Conservation (phyloP, 1,140 invertebrate species). For the Bombus sibiricus region DNA sequence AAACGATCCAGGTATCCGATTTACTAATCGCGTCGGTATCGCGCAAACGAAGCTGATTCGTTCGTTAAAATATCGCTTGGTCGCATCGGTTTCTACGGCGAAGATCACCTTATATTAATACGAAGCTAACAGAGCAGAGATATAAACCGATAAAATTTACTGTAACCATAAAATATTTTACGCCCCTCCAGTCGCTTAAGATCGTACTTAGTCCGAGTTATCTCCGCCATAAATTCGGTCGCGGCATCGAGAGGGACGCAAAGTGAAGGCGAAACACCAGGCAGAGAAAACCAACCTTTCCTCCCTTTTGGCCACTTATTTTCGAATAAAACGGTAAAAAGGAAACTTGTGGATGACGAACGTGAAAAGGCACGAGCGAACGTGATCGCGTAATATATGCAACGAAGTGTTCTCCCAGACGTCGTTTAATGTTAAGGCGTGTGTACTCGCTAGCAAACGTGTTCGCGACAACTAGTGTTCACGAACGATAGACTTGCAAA, state of each 20-base stretch:
- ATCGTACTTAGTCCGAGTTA: conserved; percentile 35
- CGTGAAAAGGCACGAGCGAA: not conserved
- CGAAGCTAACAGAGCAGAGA: conserved; percentile 16
- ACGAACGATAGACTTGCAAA: too few relatives aligned
- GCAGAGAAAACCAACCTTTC: not conserved
- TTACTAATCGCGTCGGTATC: conserved; percentile 43
- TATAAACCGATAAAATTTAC: conserved; percentile 51
- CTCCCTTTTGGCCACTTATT: too few relatives aligned
- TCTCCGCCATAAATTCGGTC: conserved; percentile 10
- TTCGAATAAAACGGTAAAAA: not conserved
- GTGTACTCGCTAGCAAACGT: not conserved
- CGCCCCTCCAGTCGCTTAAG: conserved; percentile 35
- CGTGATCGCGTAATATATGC: not conserved
- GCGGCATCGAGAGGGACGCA: not conserved
- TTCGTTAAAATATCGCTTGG: conserved; percentile 25
- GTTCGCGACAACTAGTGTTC: not conserved
- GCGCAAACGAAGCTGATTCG: conserved; percentile 15
- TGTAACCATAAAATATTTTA: conserved; percentile 53
- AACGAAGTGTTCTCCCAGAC: not conserved
- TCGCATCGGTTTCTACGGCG: not conserved
- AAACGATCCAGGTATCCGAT: conserved; percentile 24
- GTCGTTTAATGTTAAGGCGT: not conserved
- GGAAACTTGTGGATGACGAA: not conserved
- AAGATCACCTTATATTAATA: conserved; percentile 38
- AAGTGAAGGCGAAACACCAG: not conserved